Base-by-base conservation (phyloP, 2,113 vertebrate genomes). In the Myotis lucifugus region DNA sequence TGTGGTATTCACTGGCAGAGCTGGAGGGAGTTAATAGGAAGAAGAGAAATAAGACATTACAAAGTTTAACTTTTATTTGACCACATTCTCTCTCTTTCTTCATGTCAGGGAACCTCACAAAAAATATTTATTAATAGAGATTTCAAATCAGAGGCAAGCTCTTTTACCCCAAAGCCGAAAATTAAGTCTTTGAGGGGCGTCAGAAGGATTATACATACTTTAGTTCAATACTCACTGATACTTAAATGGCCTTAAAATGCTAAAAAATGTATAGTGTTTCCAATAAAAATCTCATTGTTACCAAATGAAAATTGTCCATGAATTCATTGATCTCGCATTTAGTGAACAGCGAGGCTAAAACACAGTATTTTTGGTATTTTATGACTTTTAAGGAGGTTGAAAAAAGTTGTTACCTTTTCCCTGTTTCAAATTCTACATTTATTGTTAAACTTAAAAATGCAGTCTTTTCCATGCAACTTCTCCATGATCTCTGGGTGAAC, bases 1-100 rank as follows among this genome's bases (percentile, higher is more conserved):
- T 95, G 79, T 99, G 99, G 27, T 98, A 96, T 23, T 99, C 98
- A 92, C 98, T 98, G 87, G 98, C 97, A 88, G 95, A 95, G 48
- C 97, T 98, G 74, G 13, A 84, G 73, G 95, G 42, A 90, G 95
- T 46, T 52, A 88, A 91, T 93, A 83, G 83, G 66, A 87, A 91
- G 27, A 90, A 72, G 15, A 90, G 61, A 85, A 91, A 64, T 66
- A 72, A 84, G 94, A 88, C 14, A 40, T 0, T 50, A 77, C 3
- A 23, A 50, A 46, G 8, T 54, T 83, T 69, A 92, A 59, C 9
- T 92, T 95, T 82, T 25, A 83, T 66, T 90, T 46, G 29, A 17
- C 42, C n/a, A 32, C 11, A 88, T 56, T 82, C 29, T 87, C 88
- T 90, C 91, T 76, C 23, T 93, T 87, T 91, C 15, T 34, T 27